These are phyloP conservation scores for Varanus salvator DNA, from an alignment of 2,113 vertebrate species.

Conservation along the genomic window DNA sequence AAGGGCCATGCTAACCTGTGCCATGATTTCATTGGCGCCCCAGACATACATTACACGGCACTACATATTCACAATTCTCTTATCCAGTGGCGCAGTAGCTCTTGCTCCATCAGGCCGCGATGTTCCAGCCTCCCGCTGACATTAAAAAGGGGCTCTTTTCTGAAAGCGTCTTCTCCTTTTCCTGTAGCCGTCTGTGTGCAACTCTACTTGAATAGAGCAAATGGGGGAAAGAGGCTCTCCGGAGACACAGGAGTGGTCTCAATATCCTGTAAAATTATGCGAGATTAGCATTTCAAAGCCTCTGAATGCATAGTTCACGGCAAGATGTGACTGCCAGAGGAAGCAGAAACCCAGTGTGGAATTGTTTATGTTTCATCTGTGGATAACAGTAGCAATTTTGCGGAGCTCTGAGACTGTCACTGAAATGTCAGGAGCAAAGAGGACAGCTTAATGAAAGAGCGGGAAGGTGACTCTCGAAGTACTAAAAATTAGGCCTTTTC, in stretches of 20 bases:
- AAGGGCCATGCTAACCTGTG: not conserved
- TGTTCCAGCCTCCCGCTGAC: not conserved
- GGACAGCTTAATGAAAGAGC: not conserved
- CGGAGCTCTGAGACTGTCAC: not conserved
- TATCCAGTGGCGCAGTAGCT: conserved; percentile 7
- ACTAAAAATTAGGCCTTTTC: not conserved
- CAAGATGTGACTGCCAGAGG: not conserved
- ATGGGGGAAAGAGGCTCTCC: not conserved
- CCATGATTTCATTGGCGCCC: not conserved
- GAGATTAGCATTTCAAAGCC: conserved; percentile 28
- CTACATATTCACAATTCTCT: not conserved
- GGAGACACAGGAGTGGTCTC: not conserved
- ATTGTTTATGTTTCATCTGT: not conserved
- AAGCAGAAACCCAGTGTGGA: not conserved
- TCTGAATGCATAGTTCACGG: not conserved
- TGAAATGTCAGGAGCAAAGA: conserved; percentile 23
- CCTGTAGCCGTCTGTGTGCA: not conserved
- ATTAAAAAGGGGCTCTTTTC: not conserved
- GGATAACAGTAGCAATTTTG: not conserved
- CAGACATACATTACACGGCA: not conserved
- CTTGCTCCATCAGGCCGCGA: not conserved
- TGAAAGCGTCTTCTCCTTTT: not conserved
- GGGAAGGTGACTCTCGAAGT: not conserved
- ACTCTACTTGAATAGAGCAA: conserved; percentile 10
- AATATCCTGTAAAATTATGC: conserved; percentile 1